Conservation (phyloP, 1,140 invertebrate species). For the Lutraria rhynchaena region DNA sequence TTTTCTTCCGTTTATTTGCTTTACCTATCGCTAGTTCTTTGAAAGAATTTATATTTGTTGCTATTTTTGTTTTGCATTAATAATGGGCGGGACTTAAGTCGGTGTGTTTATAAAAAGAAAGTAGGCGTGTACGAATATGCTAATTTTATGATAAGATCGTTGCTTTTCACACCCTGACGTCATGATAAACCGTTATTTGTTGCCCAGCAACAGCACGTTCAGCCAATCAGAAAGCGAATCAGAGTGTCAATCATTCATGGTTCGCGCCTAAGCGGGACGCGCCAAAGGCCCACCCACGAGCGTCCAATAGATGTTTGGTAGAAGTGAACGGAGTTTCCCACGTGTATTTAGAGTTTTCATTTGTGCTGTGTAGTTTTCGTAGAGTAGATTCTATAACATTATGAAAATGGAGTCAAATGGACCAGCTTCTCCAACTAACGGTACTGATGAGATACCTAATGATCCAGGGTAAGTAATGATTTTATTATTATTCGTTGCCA, state of each 20-base stretch:
- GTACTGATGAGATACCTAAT: conserved; percentile 73
- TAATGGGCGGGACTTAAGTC: conserved; percentile 1
- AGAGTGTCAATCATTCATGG: conserved; percentile 72
- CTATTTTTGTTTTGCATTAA: conserved; percentile 18
- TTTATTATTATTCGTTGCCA: conserved; percentile 24
- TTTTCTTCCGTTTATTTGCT: no score
- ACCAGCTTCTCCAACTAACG: conserved; percentile 68
- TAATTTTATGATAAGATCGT: conserved; percentile 43
- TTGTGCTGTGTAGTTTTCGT: conserved; percentile 71
- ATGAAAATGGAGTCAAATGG: conserved; percentile 76
- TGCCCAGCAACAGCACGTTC: conserved; percentile 67
- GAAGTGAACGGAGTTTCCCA: conserved; percentile 63
- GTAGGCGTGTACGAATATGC: conserved; percentile 42
- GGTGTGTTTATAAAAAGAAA: conserved; percentile 44
- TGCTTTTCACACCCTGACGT: conserved; percentile 37
- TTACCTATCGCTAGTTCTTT: background rate
- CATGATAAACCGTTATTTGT: conserved; percentile 68
- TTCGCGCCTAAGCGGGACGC: conserved; percentile 74
- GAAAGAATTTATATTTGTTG: conserved; percentile 1
- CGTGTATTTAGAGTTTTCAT: conserved; percentile 70
- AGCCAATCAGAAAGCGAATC: conserved; percentile 66
- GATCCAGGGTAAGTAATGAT: conserved; percentile 74
- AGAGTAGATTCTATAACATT: conserved; percentile 71
- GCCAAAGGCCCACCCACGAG: conserved; percentile 75
- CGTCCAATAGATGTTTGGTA: conserved; percentile 69